phyloP scores from a whole-genome alignment of 2,888 invertebrate species.

The Salpingus planirostris region DNA sequence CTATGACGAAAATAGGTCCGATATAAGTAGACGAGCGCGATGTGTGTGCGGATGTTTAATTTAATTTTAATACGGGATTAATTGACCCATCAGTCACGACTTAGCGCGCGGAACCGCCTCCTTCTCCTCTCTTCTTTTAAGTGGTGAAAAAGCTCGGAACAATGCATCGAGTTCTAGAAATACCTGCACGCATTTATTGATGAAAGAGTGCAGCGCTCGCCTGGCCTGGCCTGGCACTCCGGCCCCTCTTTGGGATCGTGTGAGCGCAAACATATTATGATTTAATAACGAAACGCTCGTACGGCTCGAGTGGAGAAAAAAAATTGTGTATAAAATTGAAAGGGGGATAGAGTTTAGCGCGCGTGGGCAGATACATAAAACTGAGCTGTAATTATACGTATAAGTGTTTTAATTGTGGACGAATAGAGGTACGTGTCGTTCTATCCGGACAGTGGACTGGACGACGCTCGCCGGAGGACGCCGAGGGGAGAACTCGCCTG shows the following conservation, averaged over 20 bases:
- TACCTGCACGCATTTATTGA: too few species aligned
- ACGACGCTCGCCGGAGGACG: constrained; percentile 14
- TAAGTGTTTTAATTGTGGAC: constrained; percentile 43
- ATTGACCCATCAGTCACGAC: too few species aligned
- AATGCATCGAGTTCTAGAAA: too few species aligned
- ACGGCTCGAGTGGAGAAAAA: constrained; percentile 12
- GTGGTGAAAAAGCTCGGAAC: too few species aligned
- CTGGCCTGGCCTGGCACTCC: too few species aligned
- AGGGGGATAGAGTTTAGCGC: constrained; percentile 25
- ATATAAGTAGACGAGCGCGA: too few species aligned
- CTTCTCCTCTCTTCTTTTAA: too few species aligned
- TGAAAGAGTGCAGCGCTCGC: too few species aligned
- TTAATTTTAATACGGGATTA: too few species aligned
- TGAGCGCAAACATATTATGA: constrained; percentile 24
- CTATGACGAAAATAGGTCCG: too few species aligned
- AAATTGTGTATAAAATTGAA: constrained; percentile 27
- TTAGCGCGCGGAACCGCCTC: too few species aligned
- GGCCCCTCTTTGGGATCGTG: constrained; percentile 18
- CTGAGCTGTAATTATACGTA: constrained; percentile 41
- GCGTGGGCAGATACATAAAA: constrained; percentile 41
- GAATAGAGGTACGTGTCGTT: constrained; percentile 37
- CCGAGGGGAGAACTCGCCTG: constrained; percentile 27
- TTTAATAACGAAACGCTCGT: constrained; percentile 21
- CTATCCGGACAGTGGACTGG: constrained; percentile 23
- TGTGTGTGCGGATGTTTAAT: too few species aligned